Evolutionary conservation across 2,888 invertebrate species (phyloP).

Genomic region (Piscicola geometra): DNA sequence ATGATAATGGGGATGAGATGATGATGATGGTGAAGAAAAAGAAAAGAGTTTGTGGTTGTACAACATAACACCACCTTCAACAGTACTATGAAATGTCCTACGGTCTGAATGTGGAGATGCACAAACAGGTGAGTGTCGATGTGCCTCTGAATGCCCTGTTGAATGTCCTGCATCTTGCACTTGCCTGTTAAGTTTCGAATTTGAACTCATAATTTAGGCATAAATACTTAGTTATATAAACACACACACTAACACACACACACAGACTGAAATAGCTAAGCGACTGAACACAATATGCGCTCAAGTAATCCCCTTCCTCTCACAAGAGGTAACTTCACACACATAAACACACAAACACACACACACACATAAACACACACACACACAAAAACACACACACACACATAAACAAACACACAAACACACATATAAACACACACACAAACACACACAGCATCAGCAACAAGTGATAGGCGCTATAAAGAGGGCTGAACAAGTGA

Average conservation of each 20-base stretch:
- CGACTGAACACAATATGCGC: conserved; percentile 90
- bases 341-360: not conserved
- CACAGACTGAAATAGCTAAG: conserved; percentile 94
- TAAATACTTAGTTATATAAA: not conserved
- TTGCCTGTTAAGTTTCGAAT: not conserved
- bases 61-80: not conserved
- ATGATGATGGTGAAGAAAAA: conserved; percentile 9
- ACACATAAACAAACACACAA: too few species aligned
- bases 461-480: conserved; percentile 94
- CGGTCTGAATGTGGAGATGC: conserved; percentile 90
- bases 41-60: not conserved
- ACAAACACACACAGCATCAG: conserved; percentile 66
- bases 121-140: conserved; percentile 67
- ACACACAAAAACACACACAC: not conserved
- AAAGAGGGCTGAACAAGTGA: conserved; percentile 94
- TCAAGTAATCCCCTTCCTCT: conserved; percentile 89
- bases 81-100: conserved; percentile 96
- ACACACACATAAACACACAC: not conserved
- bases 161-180: conserved; percentile 2
- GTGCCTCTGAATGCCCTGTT: not conserved
- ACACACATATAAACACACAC: not conserved
- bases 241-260: not conserved
- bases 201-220: not conserved
- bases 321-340: conserved; percentile 55
- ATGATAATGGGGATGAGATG: not conserved